Evolutionary conservation across 2,113 vertebrate genomes (phyloP).

Genomic region (Vulpes lagopus): DNA sequence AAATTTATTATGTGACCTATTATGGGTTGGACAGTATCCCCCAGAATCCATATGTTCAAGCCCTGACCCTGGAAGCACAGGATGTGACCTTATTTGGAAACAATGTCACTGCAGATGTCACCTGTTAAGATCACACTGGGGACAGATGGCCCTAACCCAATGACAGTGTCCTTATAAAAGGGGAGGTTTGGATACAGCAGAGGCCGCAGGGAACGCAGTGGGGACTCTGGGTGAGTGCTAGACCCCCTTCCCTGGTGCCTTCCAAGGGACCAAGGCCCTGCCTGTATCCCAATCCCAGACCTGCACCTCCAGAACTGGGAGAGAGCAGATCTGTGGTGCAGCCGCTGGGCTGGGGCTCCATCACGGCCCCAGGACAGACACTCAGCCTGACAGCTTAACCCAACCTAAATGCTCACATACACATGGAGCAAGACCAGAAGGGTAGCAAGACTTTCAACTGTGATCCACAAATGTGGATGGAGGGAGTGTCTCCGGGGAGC

Average conservation of each 20-base stretch:
- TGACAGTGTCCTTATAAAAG: background rate
- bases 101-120: background rate
- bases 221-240: background rate
- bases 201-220: accelerated
- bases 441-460: background rate
- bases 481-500: background rate
- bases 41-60: background rate
- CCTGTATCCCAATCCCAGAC: background rate
- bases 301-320: background rate
- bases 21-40: background rate
- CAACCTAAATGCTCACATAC: background rate
- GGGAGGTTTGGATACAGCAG: background rate
- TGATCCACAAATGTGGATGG: background rate
- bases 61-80: background rate
- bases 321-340: background rate
- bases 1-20: background rate
- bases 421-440: background rate
- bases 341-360: accelerated
- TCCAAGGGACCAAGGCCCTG: accelerated
- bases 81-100: background rate
- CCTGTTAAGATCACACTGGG: background rate
- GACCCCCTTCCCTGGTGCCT: background rate
- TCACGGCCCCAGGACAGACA: background rate
- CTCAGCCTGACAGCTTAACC: background rate
- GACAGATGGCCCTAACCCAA: background rate